A percentile compares a stretch with the other conserved stretches of the same genome.
Evolutionary conservation across 1,140 invertebrate genomes (phyloP).

Genomic region (Eciton burchellii): DNA sequence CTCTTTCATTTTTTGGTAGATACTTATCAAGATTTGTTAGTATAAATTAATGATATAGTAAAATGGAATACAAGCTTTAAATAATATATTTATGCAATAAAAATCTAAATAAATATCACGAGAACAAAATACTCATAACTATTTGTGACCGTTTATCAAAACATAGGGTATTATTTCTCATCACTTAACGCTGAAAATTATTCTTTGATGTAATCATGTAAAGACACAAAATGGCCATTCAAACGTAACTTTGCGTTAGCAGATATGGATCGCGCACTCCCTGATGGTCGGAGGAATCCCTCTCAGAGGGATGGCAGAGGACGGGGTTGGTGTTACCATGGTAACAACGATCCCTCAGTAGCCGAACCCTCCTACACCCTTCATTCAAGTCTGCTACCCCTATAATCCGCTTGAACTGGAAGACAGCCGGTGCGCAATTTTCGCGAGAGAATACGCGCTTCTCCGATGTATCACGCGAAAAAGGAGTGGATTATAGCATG

Average conservation of each 20-base stretch:
- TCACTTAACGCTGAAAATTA: slow-evolving; percentile 9
- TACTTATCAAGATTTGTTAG: slow-evolving; percentile 8
- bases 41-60: neutral
- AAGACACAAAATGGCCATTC: slow-evolving; percentile 81
- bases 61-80: neutral
- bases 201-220: slow-evolving; percentile 36
- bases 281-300: slow-evolving; percentile 69
- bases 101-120: slow-evolving; percentile 16
- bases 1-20: neutral
- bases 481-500: neutral
- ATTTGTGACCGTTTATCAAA: too few species aligned
- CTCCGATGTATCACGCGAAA: slow-evolving; percentile 12
- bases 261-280: slow-evolving; percentile 81
- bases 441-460: slow-evolving; percentile 70
- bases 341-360: slow-evolving; percentile 85
- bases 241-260: slow-evolving; percentile 79
- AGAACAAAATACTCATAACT: neutral
- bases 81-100: neutral
- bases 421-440: slow-evolving; percentile 78
- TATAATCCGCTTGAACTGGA: slow-evolving; percentile 77
- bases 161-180: too few species aligned
- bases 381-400: slow-evolving; percentile 78
- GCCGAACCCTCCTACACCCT: slow-evolving; percentile 80
- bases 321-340: slow-evolving; percentile 79
- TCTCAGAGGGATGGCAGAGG: slow-evolving; percentile 75